Conservation (phyloP, 2,888 invertebrate species). For the Meteorus colon region DNA sequence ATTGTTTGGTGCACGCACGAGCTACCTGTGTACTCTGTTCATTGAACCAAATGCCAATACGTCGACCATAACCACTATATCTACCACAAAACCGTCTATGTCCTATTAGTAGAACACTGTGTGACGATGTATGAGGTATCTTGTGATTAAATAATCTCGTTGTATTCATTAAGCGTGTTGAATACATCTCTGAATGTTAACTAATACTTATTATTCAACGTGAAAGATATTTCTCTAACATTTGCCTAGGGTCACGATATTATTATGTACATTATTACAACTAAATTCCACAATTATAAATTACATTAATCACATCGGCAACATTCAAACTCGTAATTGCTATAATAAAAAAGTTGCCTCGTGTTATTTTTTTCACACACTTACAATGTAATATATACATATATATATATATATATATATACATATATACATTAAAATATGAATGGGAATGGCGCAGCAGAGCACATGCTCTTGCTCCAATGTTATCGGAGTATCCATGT, state of each 20-base stretch:
- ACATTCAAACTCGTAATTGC: neutral
- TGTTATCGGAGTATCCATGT: neutral
- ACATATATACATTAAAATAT: no score
- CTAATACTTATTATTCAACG: neutral
- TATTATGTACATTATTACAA: neutral
- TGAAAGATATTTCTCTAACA: no score
- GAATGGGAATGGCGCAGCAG: neutral
- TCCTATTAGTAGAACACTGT: neutral
- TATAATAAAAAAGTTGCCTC: neutral
- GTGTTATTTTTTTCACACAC: neutral
- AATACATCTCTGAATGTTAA: slow-evolving; percentile 4
- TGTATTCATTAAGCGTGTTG: neutral
- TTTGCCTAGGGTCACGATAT: neutral
- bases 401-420: neutral
- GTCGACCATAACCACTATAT: slow-evolving; percentile 57
- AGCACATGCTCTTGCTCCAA: neutral
- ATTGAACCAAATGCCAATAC: slow-evolving; percentile 60
- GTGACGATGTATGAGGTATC: slow-evolving; percentile 12
- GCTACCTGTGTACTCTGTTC: slow-evolving; percentile 62
- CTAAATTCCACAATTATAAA: neutral
- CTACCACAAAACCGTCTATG: slow-evolving; percentile 51
- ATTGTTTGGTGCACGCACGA: slow-evolving; percentile 62
- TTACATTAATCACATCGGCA: neutral
- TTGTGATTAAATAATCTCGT: slow-evolving; percentile 29
- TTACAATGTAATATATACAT: neutral